Evolutionary conservation across 2,888 invertebrate genomes (phyloP), one percentile per base, ranked within the genome.

Genomic region (Dastarcus helophoroides): DNA sequence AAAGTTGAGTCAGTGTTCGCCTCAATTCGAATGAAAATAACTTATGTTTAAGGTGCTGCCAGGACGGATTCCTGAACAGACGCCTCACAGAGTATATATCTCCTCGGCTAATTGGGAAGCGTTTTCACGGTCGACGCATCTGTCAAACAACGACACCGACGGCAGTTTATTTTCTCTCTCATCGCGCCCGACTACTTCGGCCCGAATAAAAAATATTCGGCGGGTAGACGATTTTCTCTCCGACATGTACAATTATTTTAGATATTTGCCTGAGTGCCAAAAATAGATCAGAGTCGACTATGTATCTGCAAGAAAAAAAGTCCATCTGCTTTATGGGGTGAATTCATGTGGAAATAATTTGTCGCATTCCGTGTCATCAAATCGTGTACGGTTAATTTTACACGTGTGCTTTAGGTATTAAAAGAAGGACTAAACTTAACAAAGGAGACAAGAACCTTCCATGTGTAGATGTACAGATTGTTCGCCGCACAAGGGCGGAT

Each of bases 61-160:
- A n/a, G n/a, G n/a, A n/a, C n/a, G n/a, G n/a, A n/a, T n/a, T n/a
- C n/a, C n/a, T n/a, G n/a, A n/a, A n/a, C n/a, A n/a, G n/a, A n/a
- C n/a, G n/a, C n/a, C n/a, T n/a, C n/a, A n/a, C n/a, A n/a, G n/a
- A n/a, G n/a, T n/a, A n/a, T n/a, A n/a, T n/a, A n/a, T n/a, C 58
- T 57, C 58, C 50, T 44, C 56, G 48, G 51, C 54, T 60, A 60
- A 60, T 60, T 60, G 56, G 56, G 47, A 53, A 52, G 47, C 55
- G 53, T 56, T 59, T 56, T 54, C 56, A 53, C 51, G 55, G 56
- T 42, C 53, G 55, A 57, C 54, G 48, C 48, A 39, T 39, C 47
- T 54, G 58, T 58, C 58, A 58, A 58, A 58, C 56, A 53, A 50
- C 50, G 44, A 38, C 47, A 39, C 45, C 44, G 40, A 36, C 38